A percentile compares a stretch with the other conserved stretches of the same genome.
These are phyloP conservation scores for Amyelois transitella DNA, from an alignment of 1,140 invertebrate species.

Conservation along the genomic window DNA sequence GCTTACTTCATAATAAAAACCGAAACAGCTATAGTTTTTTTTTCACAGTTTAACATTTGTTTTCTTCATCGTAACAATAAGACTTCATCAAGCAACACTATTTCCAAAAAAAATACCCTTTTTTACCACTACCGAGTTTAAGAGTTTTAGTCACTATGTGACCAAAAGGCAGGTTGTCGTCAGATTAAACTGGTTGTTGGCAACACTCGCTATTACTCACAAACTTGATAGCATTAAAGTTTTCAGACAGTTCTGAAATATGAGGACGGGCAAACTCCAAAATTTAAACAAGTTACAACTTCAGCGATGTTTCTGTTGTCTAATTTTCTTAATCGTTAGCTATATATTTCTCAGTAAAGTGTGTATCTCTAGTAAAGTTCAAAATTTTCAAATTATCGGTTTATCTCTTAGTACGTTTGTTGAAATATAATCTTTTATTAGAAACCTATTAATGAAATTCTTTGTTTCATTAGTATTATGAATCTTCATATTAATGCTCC, in stretches of 20 bases:
- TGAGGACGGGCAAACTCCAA: constrained; percentile 15
- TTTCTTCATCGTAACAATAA: too few species aligned
- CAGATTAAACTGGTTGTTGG: constrained; percentile 17
- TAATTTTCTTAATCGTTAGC: neutral
- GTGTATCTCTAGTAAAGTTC: neutral
- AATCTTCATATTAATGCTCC: too few species aligned
- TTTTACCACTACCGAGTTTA: too few species aligned
- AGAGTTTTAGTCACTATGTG: neutral
- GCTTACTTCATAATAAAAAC: too few species aligned
- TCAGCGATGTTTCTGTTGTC: neutral
- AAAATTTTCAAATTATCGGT: neutral
- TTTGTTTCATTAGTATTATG: too few species aligned
- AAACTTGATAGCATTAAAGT: constrained; percentile 42
- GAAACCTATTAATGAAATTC: too few species aligned
- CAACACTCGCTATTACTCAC: constrained; percentile 28
- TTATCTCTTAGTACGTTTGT: too few species aligned
- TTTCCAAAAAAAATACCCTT: too few species aligned
- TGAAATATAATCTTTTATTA: too few species aligned
- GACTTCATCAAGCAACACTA: too few species aligned
- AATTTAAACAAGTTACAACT: constrained; percentile 13
- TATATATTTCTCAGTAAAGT: neutral
- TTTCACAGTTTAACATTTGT: too few species aligned
- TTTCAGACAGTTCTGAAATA: constrained; percentile 28
- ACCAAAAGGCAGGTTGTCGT: neutral
- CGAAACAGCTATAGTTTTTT: too few species aligned